Conservation (phyloP, 2,888 invertebrate genomes). For the Buathra laborator region DNA sequence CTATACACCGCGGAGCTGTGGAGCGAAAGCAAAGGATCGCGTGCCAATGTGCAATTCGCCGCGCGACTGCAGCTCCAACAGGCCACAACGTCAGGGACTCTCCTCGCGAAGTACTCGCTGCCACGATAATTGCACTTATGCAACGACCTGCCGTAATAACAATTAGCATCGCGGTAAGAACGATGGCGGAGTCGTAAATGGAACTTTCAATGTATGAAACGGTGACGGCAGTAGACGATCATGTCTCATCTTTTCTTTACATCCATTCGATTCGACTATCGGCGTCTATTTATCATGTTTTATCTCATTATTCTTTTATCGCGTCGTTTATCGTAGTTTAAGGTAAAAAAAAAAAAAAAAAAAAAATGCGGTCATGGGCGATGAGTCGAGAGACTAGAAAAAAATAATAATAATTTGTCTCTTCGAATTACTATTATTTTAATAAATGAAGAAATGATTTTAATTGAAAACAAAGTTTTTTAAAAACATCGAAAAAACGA, state of each 20-base stretch:
- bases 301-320: not conserved
- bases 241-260: slow-evolving; percentile 14
- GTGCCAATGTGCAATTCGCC: slow-evolving; percentile 42
- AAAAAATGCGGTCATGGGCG: not conserved
- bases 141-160: slow-evolving; percentile 79
- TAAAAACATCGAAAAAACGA: too few species aligned
- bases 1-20: not conserved
- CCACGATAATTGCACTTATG: slow-evolving; percentile 80
- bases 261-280: slow-evolving; percentile 1
- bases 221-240: slow-evolving; percentile 2
- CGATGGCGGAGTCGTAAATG: slow-evolving; percentile 57
- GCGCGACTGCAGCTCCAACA: not conserved
- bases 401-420: not conserved
- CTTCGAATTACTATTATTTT: not conserved
- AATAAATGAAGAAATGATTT: not conserved
- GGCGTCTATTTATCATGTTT: not conserved
- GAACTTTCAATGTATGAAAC: slow-evolving; percentile 58
- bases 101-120: slow-evolving; percentile 60
- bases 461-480: not conserved
- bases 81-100: slow-evolving; percentile 5
- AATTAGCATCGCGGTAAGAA: slow-evolving; percentile 77
- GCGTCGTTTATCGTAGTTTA: not conserved
- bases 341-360: not conserved
- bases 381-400: not conserved
- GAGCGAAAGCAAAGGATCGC: slow-evolving; percentile 47